phyloP scores from a whole-genome alignment of 2,888 invertebrate genomes.

The Andricus curvator region DNA sequence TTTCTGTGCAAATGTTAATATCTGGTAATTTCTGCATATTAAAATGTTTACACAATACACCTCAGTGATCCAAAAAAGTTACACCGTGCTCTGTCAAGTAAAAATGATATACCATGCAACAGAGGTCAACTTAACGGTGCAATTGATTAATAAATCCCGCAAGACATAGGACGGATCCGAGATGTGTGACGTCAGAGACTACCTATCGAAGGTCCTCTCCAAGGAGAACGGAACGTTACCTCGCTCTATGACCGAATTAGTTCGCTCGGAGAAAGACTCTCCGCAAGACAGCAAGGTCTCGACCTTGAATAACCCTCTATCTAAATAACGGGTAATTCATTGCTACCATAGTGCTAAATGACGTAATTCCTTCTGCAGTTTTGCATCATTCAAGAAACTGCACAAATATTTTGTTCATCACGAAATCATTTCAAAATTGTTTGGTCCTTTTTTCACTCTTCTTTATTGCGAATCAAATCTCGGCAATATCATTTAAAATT shows the following conservation, averaged over 20 bases:
- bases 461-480: not conserved
- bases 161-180: not conserved
- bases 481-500: not conserved
- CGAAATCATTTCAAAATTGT: not conserved
- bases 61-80: too few species aligned
- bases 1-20: too few species aligned
- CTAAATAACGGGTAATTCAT: constrained; percentile 2
- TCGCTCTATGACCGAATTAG: constrained; percentile 2
- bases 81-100: too few species aligned
- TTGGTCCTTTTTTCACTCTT: not conserved
- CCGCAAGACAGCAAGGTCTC: not conserved
- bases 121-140: not conserved
- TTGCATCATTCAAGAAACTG: not conserved
- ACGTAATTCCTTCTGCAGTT: not conserved
- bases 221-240: not conserved
- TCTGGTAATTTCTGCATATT: too few species aligned
- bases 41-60: too few species aligned
- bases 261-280: not conserved
- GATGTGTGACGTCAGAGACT: not conserved
- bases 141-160: not conserved
- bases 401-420: not conserved
- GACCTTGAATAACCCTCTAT: not conserved
- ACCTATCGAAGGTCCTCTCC: constrained; percentile 5
- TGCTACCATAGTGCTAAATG: not conserved
- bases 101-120: not conserved